A percentile compares a stretch with the other conserved stretches of the same genome.
Conservation (phyloP, 2,888 invertebrate species). For the Sepioteuthis lessoniana region DNA sequence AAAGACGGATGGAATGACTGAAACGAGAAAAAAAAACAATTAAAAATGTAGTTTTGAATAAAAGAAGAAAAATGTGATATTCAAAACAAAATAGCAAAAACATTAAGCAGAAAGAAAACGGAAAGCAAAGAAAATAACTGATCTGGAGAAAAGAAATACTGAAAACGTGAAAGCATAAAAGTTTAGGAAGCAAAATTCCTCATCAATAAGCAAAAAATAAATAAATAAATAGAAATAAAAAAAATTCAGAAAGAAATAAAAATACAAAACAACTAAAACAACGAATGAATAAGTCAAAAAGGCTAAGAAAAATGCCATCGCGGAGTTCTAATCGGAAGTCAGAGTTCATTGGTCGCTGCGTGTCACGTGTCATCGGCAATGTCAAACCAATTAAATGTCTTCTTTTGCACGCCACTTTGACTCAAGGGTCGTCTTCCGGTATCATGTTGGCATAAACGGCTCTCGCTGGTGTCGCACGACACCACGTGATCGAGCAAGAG, state of each 20-base stretch:
- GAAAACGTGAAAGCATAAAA: no score
- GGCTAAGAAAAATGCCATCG: neutral
- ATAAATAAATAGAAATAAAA: no score
- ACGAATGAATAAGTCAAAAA: neutral
- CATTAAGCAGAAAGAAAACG: no score
- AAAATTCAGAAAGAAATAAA: neutral
- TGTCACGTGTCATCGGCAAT: neutral
- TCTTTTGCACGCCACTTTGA: slow-evolving; percentile 33
- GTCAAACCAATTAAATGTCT: slow-evolving; percentile 23
- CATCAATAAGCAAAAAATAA: no score
- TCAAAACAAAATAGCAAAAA: no score
- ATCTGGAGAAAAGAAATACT: no score
- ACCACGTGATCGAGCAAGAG: neutral
- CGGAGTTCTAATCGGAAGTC: neutral
- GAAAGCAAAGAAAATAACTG: no score
- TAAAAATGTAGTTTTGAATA: no score
- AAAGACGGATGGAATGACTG: no score
- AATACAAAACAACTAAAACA: neutral
- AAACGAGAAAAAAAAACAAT: no score
- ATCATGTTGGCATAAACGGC: slow-evolving; percentile 9
- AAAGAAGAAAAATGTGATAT: no score
- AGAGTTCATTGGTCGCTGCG: slow-evolving; percentile 3
- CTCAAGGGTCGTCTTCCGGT: slow-evolving; percentile 33
- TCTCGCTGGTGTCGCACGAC: neutral
- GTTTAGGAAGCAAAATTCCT: no score